Percentiles rank a stretch among this genome's conserved stretches.
These are phyloP conservation scores for Trichonephila clavipes DNA, from an alignment of 1,140 invertebrate genomes.

Conservation along the genomic window DNA sequence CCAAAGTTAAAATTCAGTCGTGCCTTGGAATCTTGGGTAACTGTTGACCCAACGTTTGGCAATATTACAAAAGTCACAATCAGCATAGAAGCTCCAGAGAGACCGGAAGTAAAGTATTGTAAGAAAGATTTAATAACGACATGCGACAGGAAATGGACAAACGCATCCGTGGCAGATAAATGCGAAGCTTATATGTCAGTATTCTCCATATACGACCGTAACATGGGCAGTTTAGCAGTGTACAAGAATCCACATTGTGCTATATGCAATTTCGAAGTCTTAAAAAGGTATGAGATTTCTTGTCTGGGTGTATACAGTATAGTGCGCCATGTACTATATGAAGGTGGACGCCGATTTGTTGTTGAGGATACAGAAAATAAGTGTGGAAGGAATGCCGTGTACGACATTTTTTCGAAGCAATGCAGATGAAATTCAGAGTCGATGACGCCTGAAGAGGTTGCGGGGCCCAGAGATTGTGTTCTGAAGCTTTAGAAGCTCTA, in stretches of 20 bases:
- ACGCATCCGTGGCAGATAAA: not conserved
- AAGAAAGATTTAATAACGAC: not conserved
- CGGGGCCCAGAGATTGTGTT: too few species aligned
- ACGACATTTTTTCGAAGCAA: not conserved
- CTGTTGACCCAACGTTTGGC: not conserved
- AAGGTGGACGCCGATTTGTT: not conserved
- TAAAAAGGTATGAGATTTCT: not conserved
- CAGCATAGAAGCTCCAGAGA: not conserved
- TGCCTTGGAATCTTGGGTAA: not conserved
- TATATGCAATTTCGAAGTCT: constrained; percentile 4
- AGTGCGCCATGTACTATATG: too few species aligned
- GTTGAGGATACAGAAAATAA: not conserved
- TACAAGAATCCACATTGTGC: constrained; percentile 51
- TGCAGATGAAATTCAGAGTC: not conserved
- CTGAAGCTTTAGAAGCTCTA: too few species aligned
- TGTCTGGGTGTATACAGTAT: not conserved
- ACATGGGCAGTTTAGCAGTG: not conserved
- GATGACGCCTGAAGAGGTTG: too few species aligned
- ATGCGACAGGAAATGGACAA: not conserved
- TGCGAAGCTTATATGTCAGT: constrained; percentile 8
- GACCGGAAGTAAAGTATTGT: not conserved
- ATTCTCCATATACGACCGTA: not conserved
- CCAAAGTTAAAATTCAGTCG: not conserved
- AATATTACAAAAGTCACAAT: not conserved
- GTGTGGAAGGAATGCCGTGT: not conserved